Percentiles rank a stretch among this genome's conserved stretches.
Conservation (phyloP, 2,888 invertebrate genomes). For the Andrena marginata region DNA sequence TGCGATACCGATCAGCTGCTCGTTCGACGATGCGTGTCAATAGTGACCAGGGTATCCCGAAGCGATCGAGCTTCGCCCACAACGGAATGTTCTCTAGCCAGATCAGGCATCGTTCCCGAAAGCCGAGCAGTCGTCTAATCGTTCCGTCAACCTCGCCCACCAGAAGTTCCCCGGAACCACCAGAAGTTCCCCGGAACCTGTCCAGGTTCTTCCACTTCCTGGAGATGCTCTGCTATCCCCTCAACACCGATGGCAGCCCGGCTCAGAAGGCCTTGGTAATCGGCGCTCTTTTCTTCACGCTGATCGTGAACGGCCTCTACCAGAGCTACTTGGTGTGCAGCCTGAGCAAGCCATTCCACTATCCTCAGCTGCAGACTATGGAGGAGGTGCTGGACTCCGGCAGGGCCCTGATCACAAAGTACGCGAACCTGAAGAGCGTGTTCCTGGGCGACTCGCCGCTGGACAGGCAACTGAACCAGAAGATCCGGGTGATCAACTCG, state of each 20-base stretch:
- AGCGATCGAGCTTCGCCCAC: neutral
- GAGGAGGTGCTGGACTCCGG: constrained; percentile 70
- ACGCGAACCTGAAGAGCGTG: constrained; percentile 68
- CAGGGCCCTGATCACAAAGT: constrained; percentile 71
- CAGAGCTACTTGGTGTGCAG: constrained; percentile 72
- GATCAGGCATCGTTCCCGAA: too few species aligned
- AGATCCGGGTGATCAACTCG: constrained; percentile 26
- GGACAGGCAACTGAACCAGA: constrained; percentile 40
- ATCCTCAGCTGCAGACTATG: constrained; percentile 71
- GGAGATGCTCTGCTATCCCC: constrained; percentile 65
- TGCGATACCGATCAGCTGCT: neutral
- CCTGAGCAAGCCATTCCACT: constrained; percentile 72
- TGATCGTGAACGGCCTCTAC: constrained; percentile 72
- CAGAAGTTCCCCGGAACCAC: constrained; percentile 42
- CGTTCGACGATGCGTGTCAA: too few species aligned
- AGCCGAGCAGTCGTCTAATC: neutral
- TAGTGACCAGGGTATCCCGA: neutral
- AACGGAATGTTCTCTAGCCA: neutral
- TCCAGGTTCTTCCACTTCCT: constrained; percentile 50
- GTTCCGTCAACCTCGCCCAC: neutral
- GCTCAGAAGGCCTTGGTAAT: constrained; percentile 67
- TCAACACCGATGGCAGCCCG: constrained; percentile 52
- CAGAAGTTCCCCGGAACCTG: constrained; percentile 53
- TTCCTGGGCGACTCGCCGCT: constrained; percentile 52
- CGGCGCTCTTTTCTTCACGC: constrained; percentile 69